Conservation (phyloP, 30 jellyfish, hydroid and myxozoan species). For the Catostylus mosaicus region DNA sequence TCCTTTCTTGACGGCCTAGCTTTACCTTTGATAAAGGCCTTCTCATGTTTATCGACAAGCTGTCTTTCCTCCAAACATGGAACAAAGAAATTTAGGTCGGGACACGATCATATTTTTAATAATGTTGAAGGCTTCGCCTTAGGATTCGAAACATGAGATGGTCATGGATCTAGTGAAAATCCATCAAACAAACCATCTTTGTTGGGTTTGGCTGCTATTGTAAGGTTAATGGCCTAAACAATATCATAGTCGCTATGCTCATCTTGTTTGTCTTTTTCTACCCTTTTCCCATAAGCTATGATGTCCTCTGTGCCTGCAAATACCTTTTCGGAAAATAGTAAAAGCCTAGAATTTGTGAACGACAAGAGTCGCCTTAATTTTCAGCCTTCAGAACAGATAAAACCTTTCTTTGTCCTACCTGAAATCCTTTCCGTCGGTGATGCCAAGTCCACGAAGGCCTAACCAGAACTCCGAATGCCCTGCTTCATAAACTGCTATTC, state of each 20-base stretch:
- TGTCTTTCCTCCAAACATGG: neutral
- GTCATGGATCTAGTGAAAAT: neutral
- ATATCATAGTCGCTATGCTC: neutral
- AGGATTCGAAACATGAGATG: neutral
- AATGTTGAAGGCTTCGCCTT: neutral
- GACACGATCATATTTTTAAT: neutral
- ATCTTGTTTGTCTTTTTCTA: neutral
- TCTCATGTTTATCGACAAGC: neutral
- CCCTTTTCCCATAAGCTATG: neutral
- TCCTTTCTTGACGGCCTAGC: neutral
- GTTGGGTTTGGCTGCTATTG: neutral
- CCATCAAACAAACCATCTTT: neutral
- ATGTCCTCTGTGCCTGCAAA: neutral
- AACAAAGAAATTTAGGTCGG: neutral
- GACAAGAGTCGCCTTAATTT: too few relatives aligned
- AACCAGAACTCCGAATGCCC: neutral
- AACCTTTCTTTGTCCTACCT: neutral
- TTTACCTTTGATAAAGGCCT: neutral
- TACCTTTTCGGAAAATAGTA: too few relatives aligned
- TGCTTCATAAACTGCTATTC: neutral
- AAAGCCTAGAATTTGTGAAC: too few relatives aligned
- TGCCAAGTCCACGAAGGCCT: slow-evolving; percentile 12
- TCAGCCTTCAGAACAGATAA: neutral
- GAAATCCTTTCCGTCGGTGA: neutral
- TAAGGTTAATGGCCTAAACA: neutral